Evolutionary conservation across 2,888 invertebrate genomes (phyloP), one percentile per base, ranked within the genome.

Genomic region (Rutpela maculata): DNA sequence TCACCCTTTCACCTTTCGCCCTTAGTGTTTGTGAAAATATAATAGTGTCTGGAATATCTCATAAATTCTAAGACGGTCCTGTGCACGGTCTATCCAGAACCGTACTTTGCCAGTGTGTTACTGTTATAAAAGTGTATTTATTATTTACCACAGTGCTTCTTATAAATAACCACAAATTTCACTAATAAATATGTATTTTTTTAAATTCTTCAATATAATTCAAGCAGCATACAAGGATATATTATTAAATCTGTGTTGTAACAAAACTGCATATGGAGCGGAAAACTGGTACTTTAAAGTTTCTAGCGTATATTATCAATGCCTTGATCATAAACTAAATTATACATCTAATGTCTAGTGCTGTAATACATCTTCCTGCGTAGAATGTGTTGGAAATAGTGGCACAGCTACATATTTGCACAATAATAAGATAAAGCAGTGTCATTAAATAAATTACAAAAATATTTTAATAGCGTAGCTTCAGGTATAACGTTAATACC

Each of bases 371-470:
- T 67, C 67, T 56, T 70, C 35, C 60, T 60, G 15, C n/a, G 43
- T 35, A 60, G 18, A 70, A 62, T 60, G 70, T 60, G 70, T 60
- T 43, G 70, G 35, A 70, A 38, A 59, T 26, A 43, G 70, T 70
- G 22, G 70, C 35, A 59, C 26, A 60, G 38, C 60, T 22, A 26
- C 60, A 70, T 60, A 43, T 70, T 70, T 60, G 59, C 60, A 43
- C 60, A 70, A 70, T 43, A 70, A 70, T 70, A 60, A 60, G 62
- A 60, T 70, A 60, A 70, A 70, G 22, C 60, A 22, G 57, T 50
- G 5, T 70, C 43, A 70, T 70, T 70, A 70, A 50, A 70, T 60
- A 43, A 26, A 38, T 31, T 22, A 70, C 50, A 60, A 70, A 70
- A 70, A 62, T 69, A n/a, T 60, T 70, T 70, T 62, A 65, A 70